Evolutionary conservation across 2,888 invertebrate species (phyloP), one percentile per base, ranked within the genome.

Genomic region (Mystacides longicornis): DNA sequence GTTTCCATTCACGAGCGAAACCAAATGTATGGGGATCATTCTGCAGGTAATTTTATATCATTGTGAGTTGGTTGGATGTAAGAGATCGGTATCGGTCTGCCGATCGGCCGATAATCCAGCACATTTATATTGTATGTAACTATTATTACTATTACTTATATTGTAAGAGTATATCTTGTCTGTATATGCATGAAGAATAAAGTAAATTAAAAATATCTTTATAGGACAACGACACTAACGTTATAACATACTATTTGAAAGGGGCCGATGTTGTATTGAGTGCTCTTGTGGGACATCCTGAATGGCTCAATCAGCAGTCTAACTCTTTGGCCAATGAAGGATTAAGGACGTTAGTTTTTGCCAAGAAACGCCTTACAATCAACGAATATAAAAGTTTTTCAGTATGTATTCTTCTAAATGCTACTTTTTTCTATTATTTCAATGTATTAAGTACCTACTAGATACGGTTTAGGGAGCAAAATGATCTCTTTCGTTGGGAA

Each of bases 221-320:
- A 2, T 66, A 87, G 82, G 95, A 86, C 63, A 77, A 81, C 54
- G 77, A 75, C 58, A 86, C 86, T 0, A 90, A 89, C 1, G 90
- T 93, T 69, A 94, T 99, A 57, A 87, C 87, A 14, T 97, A 98
- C 71, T 95, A 94, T 74, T 79, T 98, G 69, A 99, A 99, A 74
- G 99, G 99, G 14, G 99, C 99, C 0, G 99, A 99, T 73, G 89
- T 93, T 3, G 74, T 97, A 0, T 89, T 99, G 86, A 80, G 88
- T 4, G 81, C 80, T 27, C 89, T 97, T 66, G 88, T 99, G 2
- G 89, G 90, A 65, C 93, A 93, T 69, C 95, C 95, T 52, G 88
- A 91, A 69, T 99, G 99, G 99, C 76, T 99, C 55, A 87, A 87
- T 63, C 89, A 90, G 66, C 97, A 97, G 71, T 95, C 96, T 65